Evolutionary conservation across 1,140 invertebrate genomes (phyloP).

Genomic region (Lucilia cuprina): DNA sequence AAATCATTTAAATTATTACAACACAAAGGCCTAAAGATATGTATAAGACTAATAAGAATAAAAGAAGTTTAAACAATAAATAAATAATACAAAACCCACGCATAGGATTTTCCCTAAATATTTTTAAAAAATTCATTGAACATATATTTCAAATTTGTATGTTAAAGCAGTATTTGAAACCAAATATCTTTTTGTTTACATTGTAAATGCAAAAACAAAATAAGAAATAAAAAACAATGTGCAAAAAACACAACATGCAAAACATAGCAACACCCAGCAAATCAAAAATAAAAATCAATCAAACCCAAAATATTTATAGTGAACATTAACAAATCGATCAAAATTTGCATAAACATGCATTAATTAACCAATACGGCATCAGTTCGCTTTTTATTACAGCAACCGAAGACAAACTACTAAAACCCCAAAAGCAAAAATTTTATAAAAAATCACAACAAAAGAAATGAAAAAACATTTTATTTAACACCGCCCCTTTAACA

Average conservation of each 20-base stretch:
- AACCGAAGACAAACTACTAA: background rate
- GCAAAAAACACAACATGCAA: background rate
- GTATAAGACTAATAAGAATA: too few relatives aligned
- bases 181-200: background rate
- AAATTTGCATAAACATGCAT: background rate
- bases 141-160: too few relatives aligned
- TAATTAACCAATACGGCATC: background rate
- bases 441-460: background rate
- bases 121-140: too few relatives aligned
- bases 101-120: too few relatives aligned
- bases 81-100: too few relatives aligned
- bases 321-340: background rate
- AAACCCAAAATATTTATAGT: background rate
- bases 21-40: background rate
- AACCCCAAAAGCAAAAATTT: background rate
- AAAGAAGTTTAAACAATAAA: too few relatives aligned
- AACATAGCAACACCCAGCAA: background rate
- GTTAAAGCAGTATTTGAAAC: too few relatives aligned
- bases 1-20: slow-evolving; percentile 12
- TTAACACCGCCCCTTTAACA: background rate
- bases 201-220: background rate
- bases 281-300: background rate
- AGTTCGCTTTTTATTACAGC: background rate
- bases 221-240: background rate
- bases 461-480: background rate